Base-by-base conservation (phyloP, 92 coral and sea anemone species). In the Phymanthus crucifer region DNA sequence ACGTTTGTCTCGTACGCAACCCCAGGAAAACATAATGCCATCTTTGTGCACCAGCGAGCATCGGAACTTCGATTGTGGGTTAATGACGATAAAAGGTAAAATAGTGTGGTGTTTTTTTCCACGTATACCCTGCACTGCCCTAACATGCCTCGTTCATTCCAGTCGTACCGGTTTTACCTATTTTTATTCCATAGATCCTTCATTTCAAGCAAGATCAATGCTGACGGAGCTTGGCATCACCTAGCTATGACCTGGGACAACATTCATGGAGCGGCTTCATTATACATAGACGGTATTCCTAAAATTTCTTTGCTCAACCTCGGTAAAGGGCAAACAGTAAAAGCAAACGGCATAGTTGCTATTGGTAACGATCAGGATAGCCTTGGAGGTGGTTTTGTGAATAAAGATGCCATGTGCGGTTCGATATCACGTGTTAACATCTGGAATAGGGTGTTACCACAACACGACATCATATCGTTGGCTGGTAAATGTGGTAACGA, bases 331-430 rank as follows among this genome's bases (percentile, higher is more conserved):
- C n/a, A 27, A 21, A 24, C 52, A 2, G 54, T 91, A 12, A 17
- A 2, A 35, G 58, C 71, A 14, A 66, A 57, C 13, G 95, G 95
- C 21, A 77, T 12, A 23, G 23, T 89, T 4, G 87, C 79, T 18
- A 71, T 91, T 38, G 95, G 95, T 14, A 88, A 91, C 34, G 95
- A 91, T 71, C 92, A 82, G 54, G 88, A 82, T 52, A 66, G 37
- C 3, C 79, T 50, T 43, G 48, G 73, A 1, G 77, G 78, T 24
- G 90, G 91, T 4, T 91, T 37, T 70, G 50, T 26, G 11, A 8
- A 0, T 2, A 40, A 45, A 6, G 89, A 91, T 24, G 93, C 95
- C 38, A 84, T 82, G 56, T 83, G 72, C 16, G 95, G 95, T 3
- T 78, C 65, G 2, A 86, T 91, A 52, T 75, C 93, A 16, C 74